These are phyloP conservation scores for Plebejus melissa DNA, from an alignment of 2,888 invertebrate genomes.

Conservation along the genomic window DNA sequence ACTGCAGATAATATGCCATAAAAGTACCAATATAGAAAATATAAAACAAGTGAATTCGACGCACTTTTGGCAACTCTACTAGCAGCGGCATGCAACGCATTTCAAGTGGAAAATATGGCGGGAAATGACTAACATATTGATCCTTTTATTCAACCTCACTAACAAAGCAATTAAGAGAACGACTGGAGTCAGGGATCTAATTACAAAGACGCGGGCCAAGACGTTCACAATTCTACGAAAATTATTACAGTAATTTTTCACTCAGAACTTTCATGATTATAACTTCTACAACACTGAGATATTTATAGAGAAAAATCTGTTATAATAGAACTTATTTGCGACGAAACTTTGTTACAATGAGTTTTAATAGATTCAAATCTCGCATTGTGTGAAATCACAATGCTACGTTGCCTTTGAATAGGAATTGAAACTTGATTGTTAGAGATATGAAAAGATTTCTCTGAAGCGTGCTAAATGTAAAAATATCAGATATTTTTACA, in stretches of 20 bases:
- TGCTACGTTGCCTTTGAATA: constrained; percentile 13
- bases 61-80: neutral
- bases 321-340: constrained; percentile 23
- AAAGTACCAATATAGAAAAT: neutral
- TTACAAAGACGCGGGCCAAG: constrained; percentile 59
- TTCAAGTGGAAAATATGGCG: constrained; percentile 4
- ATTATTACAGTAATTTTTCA: constrained; percentile 72
- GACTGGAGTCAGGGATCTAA: constrained; percentile 58
- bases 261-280: constrained; percentile 59
- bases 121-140: constrained; percentile 11
- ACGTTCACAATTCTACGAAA: constrained; percentile 57
- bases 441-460: constrained; percentile 18
- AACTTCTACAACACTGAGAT: constrained; percentile 52
- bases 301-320: constrained; percentile 33
- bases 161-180: constrained; percentile 58
- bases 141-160: constrained; percentile 46
- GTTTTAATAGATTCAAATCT: constrained; percentile 23
- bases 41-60: neutral
- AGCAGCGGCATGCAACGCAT: neutral
- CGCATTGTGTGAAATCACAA: constrained; percentile 7
- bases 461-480: neutral
- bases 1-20: too few species aligned
- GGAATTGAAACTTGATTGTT: constrained; percentile 21
- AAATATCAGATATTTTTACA: neutral
- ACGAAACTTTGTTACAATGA: constrained; percentile 7